Evolutionary conservation across 2,888 invertebrate species (phyloP).

Genomic region (Notodonta ziczac): DNA sequence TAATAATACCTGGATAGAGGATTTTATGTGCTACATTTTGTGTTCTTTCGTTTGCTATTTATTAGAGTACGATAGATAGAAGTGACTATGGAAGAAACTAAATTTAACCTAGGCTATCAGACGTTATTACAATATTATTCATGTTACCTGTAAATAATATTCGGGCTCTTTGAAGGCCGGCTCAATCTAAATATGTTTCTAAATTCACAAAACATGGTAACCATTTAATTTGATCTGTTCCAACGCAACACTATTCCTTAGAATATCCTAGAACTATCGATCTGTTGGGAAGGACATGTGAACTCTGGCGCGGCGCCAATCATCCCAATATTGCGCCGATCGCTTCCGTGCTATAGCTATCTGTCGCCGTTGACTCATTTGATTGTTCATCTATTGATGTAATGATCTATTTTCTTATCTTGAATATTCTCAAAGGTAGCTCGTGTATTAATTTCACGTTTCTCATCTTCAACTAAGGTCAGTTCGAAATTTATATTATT

Average conservation of each 20-base stretch:
- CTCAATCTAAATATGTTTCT: too few species aligned
- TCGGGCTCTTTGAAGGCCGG: too few species aligned
- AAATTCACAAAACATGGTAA: too few species aligned
- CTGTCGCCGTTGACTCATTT: conserved; percentile 1
- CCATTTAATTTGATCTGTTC: not conserved
- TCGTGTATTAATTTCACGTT: not conserved
- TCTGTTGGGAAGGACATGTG: conserved; percentile 23
- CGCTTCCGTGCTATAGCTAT: conserved; percentile 21
- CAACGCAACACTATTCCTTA: not conserved
- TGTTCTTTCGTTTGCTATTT: too few species aligned
- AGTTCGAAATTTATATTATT: not conserved
- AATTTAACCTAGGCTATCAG: too few species aligned
- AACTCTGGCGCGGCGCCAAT: conserved; percentile 32
- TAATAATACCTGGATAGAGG: not conserved
- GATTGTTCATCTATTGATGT: conserved; percentile 2
- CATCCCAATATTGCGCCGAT: conserved; percentile 26
- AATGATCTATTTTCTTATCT: not conserved
- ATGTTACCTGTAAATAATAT: too few species aligned
- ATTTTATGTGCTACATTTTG: too few species aligned
- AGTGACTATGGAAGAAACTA: too few species aligned
- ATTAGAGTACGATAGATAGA: too few species aligned
- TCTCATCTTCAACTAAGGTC: not conserved
- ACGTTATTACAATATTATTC: too few species aligned
- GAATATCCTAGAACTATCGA: conserved; percentile 1
- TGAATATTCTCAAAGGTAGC: not conserved